Conservation (phyloP, 2,797 vertebrate genomes). For the Trachurus trachurus region DNA sequence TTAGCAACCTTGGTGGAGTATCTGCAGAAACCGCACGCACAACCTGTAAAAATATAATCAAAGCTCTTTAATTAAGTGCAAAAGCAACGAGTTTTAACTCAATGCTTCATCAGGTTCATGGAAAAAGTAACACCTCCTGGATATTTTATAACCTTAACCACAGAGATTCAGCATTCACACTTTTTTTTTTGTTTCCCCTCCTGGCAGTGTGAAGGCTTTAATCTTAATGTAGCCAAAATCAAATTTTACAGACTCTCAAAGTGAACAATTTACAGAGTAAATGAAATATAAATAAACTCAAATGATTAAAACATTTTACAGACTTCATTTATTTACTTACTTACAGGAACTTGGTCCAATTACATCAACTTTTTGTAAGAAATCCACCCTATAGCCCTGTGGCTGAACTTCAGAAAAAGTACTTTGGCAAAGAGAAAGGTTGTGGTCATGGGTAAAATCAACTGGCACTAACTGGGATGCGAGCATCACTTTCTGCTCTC, state of each 20-base stretch:
- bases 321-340: not conserved
- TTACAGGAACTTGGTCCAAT: not conserved
- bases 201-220: not conserved
- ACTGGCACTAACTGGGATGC: not conserved
- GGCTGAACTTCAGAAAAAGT: not conserved
- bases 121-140: not conserved
- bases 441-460: not conserved
- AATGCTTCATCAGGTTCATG: not conserved
- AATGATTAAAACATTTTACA: slow-evolving; percentile 2
- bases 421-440: not conserved
- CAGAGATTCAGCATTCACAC: not conserved
- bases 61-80: not conserved
- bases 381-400: not conserved
- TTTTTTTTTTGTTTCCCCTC: not conserved
- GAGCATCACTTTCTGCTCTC: slow-evolving; percentile 2
- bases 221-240: not conserved
- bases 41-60: not conserved
- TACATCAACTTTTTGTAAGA: slow-evolving; percentile 4
- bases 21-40: not conserved
- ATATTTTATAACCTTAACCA: not conserved
- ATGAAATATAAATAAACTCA: not conserved
- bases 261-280: not conserved
- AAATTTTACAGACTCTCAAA: not conserved
- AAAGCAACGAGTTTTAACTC: not conserved
- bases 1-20: not conserved